Percentiles rank a stretch among this genome's conserved stretches.
Evolutionary conservation across 2,797 vertebrate genomes (phyloP).

Genomic region (Cygnus olor): DNA sequence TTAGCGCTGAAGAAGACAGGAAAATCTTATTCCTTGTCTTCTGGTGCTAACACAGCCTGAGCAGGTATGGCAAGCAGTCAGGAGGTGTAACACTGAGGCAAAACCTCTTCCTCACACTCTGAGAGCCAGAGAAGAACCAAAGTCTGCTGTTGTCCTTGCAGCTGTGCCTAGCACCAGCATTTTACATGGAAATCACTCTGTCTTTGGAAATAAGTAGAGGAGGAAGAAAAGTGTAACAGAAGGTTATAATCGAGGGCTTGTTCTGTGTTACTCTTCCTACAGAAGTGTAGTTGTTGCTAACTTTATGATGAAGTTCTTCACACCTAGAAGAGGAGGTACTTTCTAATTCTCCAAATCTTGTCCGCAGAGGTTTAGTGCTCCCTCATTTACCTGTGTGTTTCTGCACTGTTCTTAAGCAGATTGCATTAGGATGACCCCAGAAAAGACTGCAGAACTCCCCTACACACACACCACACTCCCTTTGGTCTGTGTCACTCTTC

Average conservation of each 20-base stretch:
- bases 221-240: background rate
- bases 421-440: background rate
- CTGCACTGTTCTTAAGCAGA: background rate
- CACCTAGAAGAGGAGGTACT: background rate
- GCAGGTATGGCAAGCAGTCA: background rate
- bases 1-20: background rate
- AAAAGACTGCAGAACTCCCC: background rate
- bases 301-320: background rate
- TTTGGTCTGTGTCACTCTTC: background rate
- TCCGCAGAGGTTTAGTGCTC: background rate
- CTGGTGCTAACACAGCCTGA: background rate
- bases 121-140: background rate
- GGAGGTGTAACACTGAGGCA: background rate
- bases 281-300: background rate
- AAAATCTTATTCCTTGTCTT: background rate
- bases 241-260: background rate
- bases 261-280: background rate
- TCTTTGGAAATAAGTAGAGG: background rate
- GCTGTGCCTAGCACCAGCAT: background rate
- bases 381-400: background rate
- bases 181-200: background rate
- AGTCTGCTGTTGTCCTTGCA: background rate
- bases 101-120: background rate
- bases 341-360: background rate
- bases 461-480: background rate